Evolutionary conservation across 2,797 vertebrate species (phyloP), one percentile per base, ranked within the genome.

Genomic region (Scolopax bukidnonensis): DNA sequence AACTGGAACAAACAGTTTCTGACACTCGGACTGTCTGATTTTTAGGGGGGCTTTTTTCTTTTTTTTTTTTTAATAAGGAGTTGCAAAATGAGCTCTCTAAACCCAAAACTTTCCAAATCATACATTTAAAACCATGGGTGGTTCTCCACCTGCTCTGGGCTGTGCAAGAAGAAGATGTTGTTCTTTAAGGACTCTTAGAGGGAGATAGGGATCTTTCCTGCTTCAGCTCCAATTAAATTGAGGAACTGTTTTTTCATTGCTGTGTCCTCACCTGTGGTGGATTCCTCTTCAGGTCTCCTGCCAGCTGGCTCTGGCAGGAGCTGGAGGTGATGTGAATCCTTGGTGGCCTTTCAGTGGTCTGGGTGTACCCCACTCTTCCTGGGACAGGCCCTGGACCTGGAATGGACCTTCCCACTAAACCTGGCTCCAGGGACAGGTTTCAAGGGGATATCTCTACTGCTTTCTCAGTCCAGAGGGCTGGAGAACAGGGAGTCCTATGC

Each of bases 401-500:
- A 90, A 77, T 51, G 27, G 28, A 53, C 28, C 51, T 53, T 53
- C 16, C 51, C 51, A 64, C 15, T 8, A 61, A 68, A 36, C 4
- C 2, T 16, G 14, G 45, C 8, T 87, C 18, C 38, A 70, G 47
- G n/a, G 18, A 16, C 5, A 9, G 30, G 12, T 47, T 25, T 79
- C 38, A 41, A 43, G 47, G 73, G 36, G 11, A 11, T 25, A 27
- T 4, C 10, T 75, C 53, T 71, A 45, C 65, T 63, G 23, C 16
- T 61, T 2, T 54, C 23, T 69, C 1, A 0, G 21, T 36, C 25
- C 32, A 69, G 23, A 69, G 47, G 32, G 21, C 19, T 19, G 16
- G 25, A 36, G 19, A 48, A 30, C 21, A 48, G 50, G 2, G 11
- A 75, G 18, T 41, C 2, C 0, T 16, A 9, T 4, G 32, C n/a